These are phyloP conservation scores for Diachasmimorpha longicaudata DNA, from an alignment of 1,140 invertebrate species.

Conservation along the genomic window DNA sequence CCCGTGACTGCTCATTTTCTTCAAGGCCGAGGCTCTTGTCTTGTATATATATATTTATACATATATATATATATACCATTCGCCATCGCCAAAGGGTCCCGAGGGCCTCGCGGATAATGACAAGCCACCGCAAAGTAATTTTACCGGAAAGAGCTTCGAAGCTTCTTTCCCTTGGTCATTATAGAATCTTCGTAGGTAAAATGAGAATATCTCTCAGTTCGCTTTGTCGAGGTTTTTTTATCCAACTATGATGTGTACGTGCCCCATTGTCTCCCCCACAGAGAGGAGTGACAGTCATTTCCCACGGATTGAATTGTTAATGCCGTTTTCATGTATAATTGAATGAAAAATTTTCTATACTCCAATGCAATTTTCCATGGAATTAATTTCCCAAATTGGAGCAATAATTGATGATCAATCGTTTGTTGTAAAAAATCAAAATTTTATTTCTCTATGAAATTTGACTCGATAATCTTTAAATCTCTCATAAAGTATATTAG, in stretches of 20 bases:
- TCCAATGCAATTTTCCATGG: too few species aligned
- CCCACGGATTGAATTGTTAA: slow-evolving; percentile 2
- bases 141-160: slow-evolving; percentile 31
- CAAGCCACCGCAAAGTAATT: slow-evolving; percentile 36
- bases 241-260: background rate
- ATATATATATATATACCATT: too few species aligned
- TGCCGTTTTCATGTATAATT: background rate
- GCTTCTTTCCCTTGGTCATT: slow-evolving; percentile 23
- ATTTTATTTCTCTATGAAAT: too few species aligned
- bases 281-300: background rate
- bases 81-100: slow-evolving; percentile 21
- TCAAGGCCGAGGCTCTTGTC: background rate
- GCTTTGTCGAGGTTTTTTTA: slow-evolving; percentile 5
- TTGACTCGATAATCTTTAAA: too few species aligned
- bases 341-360: background rate
- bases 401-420: too few species aligned
- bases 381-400: too few species aligned
- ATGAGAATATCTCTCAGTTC: slow-evolving; percentile 26
- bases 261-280: background rate
- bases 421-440: too few species aligned
- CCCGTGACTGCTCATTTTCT: slow-evolving; percentile 19
- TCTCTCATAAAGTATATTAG: too few species aligned
- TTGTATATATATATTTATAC: too few species aligned
- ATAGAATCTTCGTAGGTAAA: slow-evolving; percentile 28
- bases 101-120: slow-evolving; percentile 29